Base-by-base conservation (phyloP, 2,888 invertebrate species). In the Pomacea canaliculata region DNA sequence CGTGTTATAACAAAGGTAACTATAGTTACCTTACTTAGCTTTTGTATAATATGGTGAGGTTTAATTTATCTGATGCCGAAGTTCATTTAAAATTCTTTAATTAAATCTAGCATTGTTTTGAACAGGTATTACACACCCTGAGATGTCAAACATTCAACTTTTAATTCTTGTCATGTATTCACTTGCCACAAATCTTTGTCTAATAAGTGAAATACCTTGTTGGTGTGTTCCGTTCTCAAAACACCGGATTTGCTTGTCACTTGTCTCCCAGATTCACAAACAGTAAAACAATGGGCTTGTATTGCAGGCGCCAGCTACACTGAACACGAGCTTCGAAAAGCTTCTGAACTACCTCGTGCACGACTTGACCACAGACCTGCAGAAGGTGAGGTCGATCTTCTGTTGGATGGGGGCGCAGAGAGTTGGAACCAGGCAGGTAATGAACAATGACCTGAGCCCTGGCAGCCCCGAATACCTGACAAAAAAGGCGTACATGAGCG, bases 311-410 rank as follows among this genome's bases (percentile, higher is more conserved):
- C 63, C 71, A 1, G 23, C n/a, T 16, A 49, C 59, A 8, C 37
- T 71, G 62, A 62, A 49, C 48, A 49, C 12, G 12, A 71, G 63
- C 49, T 71, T 37, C 46, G 18, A 62, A n/a, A 62, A 66, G 23
- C 63, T 76, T 62, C 18, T 76, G 49, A 46, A 49, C n/a, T 66
- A 56, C 63, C 66, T 76, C n/a, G 13, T 68, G 19, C 27, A 23
- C 8, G 71, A 51, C 23, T 27, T 70, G 66, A 71, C 65, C 63
- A 70, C 63, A 37, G 65, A 76, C 70, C 65, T 76, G 51, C 63
- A 70, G 19, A 76, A 76, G 70, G 76, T 76, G 37, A 63, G 76
- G 51, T 49, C 76, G 37, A 66, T 76, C 59, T 76, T 70, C 23
- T 18, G 46, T 7, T 76, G 70, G 70, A 59, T 70, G 51, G 76